Percentiles rank a stretch among this genome's conserved stretches.
These are phyloP conservation scores for Drosophila vallismaia DNA, from an alignment of 2,888 invertebrate genomes.

Conservation along the genomic window DNA sequence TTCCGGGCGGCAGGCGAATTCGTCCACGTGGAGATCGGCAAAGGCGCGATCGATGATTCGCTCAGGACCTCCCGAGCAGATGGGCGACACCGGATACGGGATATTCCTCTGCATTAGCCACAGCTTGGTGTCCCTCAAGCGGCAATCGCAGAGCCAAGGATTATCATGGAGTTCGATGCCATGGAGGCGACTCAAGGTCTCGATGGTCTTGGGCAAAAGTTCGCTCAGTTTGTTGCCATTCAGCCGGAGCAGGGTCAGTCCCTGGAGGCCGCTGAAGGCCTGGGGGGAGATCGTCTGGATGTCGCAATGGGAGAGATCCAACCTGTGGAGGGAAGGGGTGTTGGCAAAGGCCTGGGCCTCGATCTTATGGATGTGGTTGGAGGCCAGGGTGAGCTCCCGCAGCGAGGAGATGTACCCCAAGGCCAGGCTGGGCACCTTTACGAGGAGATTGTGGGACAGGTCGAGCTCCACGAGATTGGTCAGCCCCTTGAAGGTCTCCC, in stretches of 20 bases:
- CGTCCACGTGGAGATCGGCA: constrained; percentile 90
- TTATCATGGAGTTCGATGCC: constrained; percentile 94
- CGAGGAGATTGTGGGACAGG: constrained; percentile 92
- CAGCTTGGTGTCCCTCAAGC: constrained; percentile 90
- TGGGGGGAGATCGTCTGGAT: constrained; percentile 90
- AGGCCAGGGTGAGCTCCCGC: constrained; percentile 91
- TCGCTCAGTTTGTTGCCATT: constrained; percentile 92
- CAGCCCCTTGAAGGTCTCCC: constrained; percentile 92
- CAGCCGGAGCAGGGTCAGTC: constrained; percentile 91
- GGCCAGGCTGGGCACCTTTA: constrained; percentile 91
- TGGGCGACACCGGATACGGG: constrained; percentile 90
- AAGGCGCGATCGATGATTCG: constrained; percentile 89
- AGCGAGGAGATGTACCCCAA: constrained; percentile 92
- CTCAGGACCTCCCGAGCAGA: constrained; percentile 89
- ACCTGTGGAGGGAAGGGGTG: constrained; percentile 90
- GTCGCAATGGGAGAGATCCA: constrained; percentile 93
- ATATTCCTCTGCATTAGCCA: constrained; percentile 92
- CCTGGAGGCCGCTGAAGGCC: constrained; percentile 91
- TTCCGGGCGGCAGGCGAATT: constrained; percentile 94
- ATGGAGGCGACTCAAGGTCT: constrained; percentile 89
- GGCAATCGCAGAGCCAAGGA: constrained; percentile 95
- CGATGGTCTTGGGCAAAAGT: constrained; percentile 89
- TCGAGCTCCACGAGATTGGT: constrained; percentile 96
- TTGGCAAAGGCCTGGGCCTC: constrained; percentile 90
- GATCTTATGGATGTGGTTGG: constrained; percentile 93